Conservation (phyloP, 2,113 vertebrate genomes). For the Pitta sordida region DNA sequence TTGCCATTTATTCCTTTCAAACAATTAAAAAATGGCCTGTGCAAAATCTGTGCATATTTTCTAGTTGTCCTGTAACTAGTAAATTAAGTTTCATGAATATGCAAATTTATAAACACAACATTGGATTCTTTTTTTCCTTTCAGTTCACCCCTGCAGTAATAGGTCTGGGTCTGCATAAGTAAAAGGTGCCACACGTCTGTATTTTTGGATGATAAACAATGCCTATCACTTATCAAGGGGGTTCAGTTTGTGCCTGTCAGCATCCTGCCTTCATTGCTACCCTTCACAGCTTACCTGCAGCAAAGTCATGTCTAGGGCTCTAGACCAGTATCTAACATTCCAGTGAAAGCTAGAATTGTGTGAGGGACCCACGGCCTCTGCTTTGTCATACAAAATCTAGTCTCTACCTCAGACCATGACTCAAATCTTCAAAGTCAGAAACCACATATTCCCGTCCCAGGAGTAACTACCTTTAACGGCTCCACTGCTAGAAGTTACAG, state of each 20-base stretch:
- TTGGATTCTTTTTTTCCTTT: conserved; percentile 2
- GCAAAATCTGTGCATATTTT: neutral
- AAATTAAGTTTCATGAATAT: conserved; percentile 20
- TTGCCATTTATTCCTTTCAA: neutral
- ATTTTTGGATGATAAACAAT: conserved; percentile 6
- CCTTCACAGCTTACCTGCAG: neutral
- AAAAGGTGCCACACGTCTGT: neutral
- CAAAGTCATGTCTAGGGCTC: neutral
- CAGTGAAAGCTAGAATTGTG: neutral
- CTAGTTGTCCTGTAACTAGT: neutral
- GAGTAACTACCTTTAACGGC: neutral
- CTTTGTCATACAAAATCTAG: neutral
- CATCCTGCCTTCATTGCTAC: neutral
- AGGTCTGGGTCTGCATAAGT: neutral
- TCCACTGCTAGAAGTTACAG: neutral
- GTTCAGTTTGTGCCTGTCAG: neutral
- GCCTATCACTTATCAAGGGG: neutral
- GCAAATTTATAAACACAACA: neutral
- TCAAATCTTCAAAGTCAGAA: neutral
- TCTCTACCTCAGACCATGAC: neutral
- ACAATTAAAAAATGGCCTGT: neutral
- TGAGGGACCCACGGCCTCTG: neutral
- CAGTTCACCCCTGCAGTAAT: neutral
- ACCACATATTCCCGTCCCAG: neutral
- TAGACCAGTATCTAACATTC: neutral